Percentiles rank a stretch among this genome's conserved stretches.
phyloP scores from a whole-genome alignment of 2,888 invertebrate species.

The Celastrina argiolus region DNA sequence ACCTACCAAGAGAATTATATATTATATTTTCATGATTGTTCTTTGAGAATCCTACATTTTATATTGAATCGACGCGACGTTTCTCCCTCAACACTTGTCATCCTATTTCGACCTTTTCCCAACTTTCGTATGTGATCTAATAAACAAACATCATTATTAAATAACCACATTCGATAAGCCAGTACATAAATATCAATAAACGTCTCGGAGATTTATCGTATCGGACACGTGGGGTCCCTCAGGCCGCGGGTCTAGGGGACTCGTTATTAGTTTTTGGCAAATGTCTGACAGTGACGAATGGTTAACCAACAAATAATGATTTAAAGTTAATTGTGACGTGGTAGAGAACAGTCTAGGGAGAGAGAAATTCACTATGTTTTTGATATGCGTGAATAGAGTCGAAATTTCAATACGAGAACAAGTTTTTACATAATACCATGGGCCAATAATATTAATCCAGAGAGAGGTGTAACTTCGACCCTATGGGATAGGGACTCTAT shows the following conservation, averaged over 20 bases:
- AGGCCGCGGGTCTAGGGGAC: background rate
- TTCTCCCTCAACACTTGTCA: background rate
- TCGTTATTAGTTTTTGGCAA: constrained; percentile 21
- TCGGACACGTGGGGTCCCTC: constrained; percentile 9
- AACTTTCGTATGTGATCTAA: background rate
- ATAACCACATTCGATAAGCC: constrained; percentile 19
- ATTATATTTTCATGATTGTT: background rate
- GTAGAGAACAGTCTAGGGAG: background rate
- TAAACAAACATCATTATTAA: constrained; percentile 19
- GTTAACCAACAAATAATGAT: constrained; percentile 14
- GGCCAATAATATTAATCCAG: too few species aligned
- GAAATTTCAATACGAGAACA: too few species aligned
- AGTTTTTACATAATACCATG: too few species aligned
- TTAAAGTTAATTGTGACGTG: constrained; percentile 9
- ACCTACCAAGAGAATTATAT: too few species aligned
- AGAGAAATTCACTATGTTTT: background rate
- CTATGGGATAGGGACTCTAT: background rate
- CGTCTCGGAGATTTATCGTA: constrained; percentile 16
- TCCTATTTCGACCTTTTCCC: background rate
- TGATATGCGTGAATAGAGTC: too few species aligned
- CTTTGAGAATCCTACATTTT: background rate
- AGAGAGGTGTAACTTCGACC: too few species aligned
- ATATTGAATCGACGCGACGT: background rate
- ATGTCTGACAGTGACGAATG: constrained; percentile 20
- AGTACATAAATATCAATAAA: constrained; percentile 21